These are phyloP conservation scores for Paratrypauchen microcephalus DNA, from an alignment of 2,797 vertebrate genomes.

Conservation along the genomic window DNA sequence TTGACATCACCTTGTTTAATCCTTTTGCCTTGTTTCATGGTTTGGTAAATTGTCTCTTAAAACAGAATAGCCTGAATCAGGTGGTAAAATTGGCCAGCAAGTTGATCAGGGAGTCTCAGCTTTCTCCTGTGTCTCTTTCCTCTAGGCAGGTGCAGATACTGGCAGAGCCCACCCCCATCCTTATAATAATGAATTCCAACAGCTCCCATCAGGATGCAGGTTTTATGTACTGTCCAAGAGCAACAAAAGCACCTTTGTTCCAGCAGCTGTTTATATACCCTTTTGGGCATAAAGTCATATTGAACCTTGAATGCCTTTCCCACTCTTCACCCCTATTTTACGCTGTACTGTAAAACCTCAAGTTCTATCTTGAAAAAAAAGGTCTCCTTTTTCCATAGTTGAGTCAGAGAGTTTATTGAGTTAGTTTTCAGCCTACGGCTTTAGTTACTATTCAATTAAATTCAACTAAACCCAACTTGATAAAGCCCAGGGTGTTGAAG, in stretches of 20 bases:
- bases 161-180: neutral
- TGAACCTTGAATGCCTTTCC: too few relatives aligned
- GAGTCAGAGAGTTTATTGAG: too few relatives aligned
- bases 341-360: too few relatives aligned
- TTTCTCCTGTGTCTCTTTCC: neutral
- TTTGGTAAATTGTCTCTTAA: neutral
- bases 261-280: neutral
- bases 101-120: neutral
- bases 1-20: neutral
- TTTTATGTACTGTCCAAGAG: neutral
- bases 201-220: neutral
- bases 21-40: neutral
- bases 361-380: too few relatives aligned
- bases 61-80: neutral
- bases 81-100: neutral
- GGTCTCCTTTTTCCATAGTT: too few relatives aligned
- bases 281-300: too few relatives aligned
- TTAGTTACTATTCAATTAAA: too few relatives aligned
- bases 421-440: too few relatives aligned
- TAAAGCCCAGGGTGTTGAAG: slow-evolving; percentile 16
- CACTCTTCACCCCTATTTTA: too few relatives aligned
- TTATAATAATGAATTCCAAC: neutral
- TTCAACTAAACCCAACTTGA: neutral
- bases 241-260: neutral
- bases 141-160: neutral